phyloP scores from a whole-genome alignment of 2,888 invertebrate species.

The Neoitamus cyanurus region DNA sequence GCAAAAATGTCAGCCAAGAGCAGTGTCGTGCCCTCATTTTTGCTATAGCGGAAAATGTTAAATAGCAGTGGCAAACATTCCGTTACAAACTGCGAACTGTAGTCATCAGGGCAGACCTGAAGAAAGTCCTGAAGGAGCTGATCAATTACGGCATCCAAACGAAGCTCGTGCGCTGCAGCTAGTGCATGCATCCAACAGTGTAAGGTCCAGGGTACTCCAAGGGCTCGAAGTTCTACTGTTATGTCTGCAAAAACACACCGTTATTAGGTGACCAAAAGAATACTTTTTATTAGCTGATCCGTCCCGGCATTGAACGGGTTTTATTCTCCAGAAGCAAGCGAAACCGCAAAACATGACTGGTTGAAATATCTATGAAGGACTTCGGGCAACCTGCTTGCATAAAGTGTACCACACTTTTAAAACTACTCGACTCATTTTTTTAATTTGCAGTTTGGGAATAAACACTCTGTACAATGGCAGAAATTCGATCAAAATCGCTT shows the following conservation, averaged over 20 bases:
- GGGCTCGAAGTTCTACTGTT: constrained; percentile 84
- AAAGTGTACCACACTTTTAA: no score
- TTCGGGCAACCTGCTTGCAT: no score
- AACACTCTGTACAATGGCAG: no score
- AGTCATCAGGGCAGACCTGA: constrained; percentile 90
- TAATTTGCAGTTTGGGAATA: no score
- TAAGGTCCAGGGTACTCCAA: constrained; percentile 91
- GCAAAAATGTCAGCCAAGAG: constrained; percentile 89
- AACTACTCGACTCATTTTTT: no score
- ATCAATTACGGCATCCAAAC: constrained; percentile 86
- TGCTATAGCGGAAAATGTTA: constrained; percentile 89
- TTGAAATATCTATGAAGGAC: no score
- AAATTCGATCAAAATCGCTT: background rate
- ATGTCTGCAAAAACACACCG: constrained; percentile 79
- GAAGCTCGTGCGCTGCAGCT: constrained; percentile 85
- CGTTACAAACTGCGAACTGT: constrained; percentile 88
- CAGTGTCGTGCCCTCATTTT: constrained; percentile 90
- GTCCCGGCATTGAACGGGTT: no score
- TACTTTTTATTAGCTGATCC: no score
- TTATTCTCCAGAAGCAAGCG: no score
- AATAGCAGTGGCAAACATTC: constrained; percentile 90
- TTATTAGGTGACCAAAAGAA: background rate
- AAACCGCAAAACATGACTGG: no score
- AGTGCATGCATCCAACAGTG: constrained; percentile 94
- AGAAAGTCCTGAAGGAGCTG: constrained; percentile 89